Conservation (phyloP, 2,797 vertebrate genomes). For the Sebastes cheni region DNA sequence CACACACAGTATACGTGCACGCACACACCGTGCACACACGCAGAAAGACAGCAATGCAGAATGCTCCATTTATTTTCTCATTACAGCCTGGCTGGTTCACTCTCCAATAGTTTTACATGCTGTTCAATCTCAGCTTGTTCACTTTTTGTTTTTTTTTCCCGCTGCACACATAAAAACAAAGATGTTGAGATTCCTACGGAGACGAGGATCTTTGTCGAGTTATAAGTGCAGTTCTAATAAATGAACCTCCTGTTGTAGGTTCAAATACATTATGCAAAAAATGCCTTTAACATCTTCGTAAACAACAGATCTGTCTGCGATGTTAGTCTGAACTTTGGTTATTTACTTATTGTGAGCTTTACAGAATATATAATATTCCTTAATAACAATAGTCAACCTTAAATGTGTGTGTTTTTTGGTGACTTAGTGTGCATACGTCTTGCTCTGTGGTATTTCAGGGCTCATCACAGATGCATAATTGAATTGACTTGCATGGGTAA, state of each 20-base stretch:
- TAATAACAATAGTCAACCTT: background rate
- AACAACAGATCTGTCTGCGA: slow-evolving; percentile 1
- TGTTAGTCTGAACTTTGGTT: background rate
- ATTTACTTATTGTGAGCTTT: background rate
- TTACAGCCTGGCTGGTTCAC: slow-evolving; percentile 67
- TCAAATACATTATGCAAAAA: background rate
- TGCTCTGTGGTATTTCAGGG: slow-evolving; percentile 71
- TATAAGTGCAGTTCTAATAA: slow-evolving; percentile 8
- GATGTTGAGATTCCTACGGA: slow-evolving; percentile 22
- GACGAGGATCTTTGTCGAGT: slow-evolving; percentile 1
- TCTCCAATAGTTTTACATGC: slow-evolving; percentile 66
- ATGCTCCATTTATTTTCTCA: slow-evolving; percentile 78
- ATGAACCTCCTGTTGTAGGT: background rate
- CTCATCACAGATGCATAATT: slow-evolving; percentile 81
- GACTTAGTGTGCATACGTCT: slow-evolving; percentile 52
- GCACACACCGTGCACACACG: slow-evolving; percentile 10
- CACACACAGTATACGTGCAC: background rate
- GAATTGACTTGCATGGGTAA: slow-evolving; percentile 82
- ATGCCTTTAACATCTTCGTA: background rate
- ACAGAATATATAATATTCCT: background rate
- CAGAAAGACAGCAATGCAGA: slow-evolving; percentile 47
- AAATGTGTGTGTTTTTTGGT: background rate
- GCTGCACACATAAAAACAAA: slow-evolving; percentile 36
- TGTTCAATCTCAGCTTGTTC: slow-evolving; percentile 56
- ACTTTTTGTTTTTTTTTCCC: slow-evolving; percentile 22